A percentile compares a stretch with the other conserved stretches of the same genome.
These are phyloP conservation scores for Drosophila mimetica DNA, from an alignment of 2,888 invertebrate genomes.

Conservation along the genomic window DNA sequence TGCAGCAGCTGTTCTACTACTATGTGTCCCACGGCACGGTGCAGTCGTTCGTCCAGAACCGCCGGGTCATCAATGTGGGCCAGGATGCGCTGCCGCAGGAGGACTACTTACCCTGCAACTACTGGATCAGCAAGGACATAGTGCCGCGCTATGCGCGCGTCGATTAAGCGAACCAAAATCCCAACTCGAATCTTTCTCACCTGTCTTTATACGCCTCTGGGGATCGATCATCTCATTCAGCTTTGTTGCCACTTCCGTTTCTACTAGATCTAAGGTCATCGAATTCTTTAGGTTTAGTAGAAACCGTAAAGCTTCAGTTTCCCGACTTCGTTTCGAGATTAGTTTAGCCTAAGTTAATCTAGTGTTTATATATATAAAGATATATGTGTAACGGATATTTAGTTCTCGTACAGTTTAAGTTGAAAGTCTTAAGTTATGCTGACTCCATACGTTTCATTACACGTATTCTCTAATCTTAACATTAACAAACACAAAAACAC, in stretches of 20 bases:
- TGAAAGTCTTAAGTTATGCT: slow-evolving; percentile 68
- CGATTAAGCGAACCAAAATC: slow-evolving; percentile 86
- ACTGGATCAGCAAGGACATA: slow-evolving; percentile 90
- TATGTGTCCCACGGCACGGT: slow-evolving; percentile 92
- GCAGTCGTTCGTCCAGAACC: slow-evolving; percentile 86
- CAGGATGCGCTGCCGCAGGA: slow-evolving; percentile 89
- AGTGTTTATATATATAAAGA: slow-evolving; percentile 72
- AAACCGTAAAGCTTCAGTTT: slow-evolving; percentile 16
- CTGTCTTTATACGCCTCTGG: slow-evolving; percentile 1
- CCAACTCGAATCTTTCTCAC: slow-evolving; percentile 7
- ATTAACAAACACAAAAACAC: slow-evolving; percentile 43
- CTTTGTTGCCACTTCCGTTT: not conserved
- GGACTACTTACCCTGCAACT: slow-evolving; percentile 90
- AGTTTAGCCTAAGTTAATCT: slow-evolving; percentile 79
- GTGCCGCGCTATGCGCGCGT: slow-evolving; percentile 91
- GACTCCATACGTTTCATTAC: slow-evolving; percentile 44
- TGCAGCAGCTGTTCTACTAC: slow-evolving; percentile 93
- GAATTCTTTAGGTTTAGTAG: slow-evolving; percentile 2
- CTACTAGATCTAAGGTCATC: not conserved
- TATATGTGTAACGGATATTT: slow-evolving; percentile 60
- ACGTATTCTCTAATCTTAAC: slow-evolving; percentile 69
- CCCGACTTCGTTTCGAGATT: slow-evolving; percentile 56
- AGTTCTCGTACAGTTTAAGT: slow-evolving; percentile 76
- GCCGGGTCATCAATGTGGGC: slow-evolving; percentile 88
- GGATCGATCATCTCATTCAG: slow-evolving; percentile 10